Conservation (phyloP, 2,113 vertebrate genomes). For the Ariopsis seemanni region DNA sequence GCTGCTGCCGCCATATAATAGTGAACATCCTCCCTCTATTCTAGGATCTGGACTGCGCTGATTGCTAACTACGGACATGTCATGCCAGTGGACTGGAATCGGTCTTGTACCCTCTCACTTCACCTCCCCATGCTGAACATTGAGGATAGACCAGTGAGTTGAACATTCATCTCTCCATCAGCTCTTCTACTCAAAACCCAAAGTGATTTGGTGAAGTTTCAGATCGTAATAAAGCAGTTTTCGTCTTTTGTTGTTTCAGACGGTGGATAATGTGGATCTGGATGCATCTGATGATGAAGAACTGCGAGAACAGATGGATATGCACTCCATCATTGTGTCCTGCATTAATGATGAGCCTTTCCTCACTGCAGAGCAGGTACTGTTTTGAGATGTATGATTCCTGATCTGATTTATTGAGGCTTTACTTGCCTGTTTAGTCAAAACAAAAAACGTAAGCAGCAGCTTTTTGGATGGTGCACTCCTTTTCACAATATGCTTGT, state of each 20-base stretch:
- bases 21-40: neutral
- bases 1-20: neutral
- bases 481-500: neutral
- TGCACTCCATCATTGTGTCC: constrained; percentile 95
- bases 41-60: constrained; percentile 90
- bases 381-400: neutral
- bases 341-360: constrained; percentile 89
- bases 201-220: neutral
- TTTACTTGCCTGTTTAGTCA: neutral
- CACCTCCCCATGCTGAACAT: constrained; percentile 83
- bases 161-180: constrained; percentile 34
- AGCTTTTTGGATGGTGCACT: neutral
- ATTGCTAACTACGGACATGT: constrained; percentile 86
- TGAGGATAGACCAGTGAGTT: constrained; percentile 83
- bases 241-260: constrained; percentile 63
- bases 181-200: neutral
- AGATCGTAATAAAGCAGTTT: neutral
- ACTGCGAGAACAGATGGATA: constrained; percentile 91
- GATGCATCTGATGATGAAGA: constrained; percentile 92
- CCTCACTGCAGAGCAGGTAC: constrained; percentile 93
- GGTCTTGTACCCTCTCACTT: constrained; percentile 80
- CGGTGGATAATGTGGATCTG: constrained; percentile 73
- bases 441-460: neutral
- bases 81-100: constrained; percentile 90
- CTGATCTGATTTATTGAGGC: neutral